phyloP scores from a whole-genome alignment of 2,797 vertebrate genomes.

The Myotis findleyi region DNA sequence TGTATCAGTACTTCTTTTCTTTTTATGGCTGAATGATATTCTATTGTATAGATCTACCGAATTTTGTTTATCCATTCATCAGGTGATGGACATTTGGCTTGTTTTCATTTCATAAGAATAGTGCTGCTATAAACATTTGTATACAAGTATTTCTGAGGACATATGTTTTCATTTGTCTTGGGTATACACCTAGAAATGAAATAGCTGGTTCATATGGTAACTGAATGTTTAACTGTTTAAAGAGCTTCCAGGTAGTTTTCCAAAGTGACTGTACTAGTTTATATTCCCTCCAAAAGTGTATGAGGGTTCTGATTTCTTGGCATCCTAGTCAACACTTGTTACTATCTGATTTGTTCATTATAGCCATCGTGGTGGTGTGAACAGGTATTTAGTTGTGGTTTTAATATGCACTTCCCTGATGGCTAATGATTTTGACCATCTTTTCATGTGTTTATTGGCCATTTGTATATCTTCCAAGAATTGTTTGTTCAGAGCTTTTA shows the following conservation, averaged over 20 bases:
- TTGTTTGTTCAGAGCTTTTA: background rate
- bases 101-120: background rate
- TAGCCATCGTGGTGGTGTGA: background rate
- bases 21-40: background rate
- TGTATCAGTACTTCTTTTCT: background rate
- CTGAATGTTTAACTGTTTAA: background rate
- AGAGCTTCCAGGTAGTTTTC: background rate
- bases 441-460: background rate
- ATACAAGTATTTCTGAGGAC: background rate
- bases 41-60: no score
- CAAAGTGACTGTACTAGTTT: background rate
- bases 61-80: background rate
- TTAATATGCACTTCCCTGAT: background rate
- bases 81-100: background rate
- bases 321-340: background rate
- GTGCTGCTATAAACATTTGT: background rate
- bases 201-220: background rate
- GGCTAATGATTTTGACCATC: background rate
- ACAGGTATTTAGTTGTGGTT: background rate
- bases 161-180: background rate
- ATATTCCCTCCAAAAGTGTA: background rate
- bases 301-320: background rate
- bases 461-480: background rate
- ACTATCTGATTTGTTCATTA: background rate
- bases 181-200: background rate